Base-by-base conservation (phyloP, 1,140 invertebrate genomes). In the Drosophila auraria region DNA sequence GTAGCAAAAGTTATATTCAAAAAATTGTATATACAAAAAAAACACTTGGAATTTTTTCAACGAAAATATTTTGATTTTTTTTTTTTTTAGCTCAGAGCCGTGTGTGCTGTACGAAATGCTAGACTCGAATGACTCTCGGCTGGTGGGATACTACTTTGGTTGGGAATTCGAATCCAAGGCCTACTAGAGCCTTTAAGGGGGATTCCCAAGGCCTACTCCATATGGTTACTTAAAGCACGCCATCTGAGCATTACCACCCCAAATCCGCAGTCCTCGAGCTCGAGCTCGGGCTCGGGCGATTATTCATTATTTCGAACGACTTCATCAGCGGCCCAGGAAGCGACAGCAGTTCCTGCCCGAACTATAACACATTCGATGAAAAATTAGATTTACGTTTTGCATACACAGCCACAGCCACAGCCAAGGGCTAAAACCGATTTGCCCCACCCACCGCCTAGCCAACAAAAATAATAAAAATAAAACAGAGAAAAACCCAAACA, bases 331-430 rank as follows among this genome's bases (percentile, higher is more conserved):
- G 36, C 40, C 25, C 45, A 15, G 27, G 33, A 57, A 54, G 47
- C 20, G 50, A 17, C 14, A 53, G 38, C 47, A 78, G 25, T 64
- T 66, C 62, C 47, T 62, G 45, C 66, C 62, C 45, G 50, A 56
- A 64, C 59, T 71, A 65, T 70, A 78, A 74, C 81, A 87, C 57
- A 84, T 89, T 87, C 86, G 83, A 87, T 87, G 81, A 87, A 87
- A 87, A 80, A 87, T 89, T 87, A 81, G 79, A 89, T 82, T 74
- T 86, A 61, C 62, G 83, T 83, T 87, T 87, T 87, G 84, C 83
- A 87, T 87, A 87, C 63, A 68, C 56, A 20, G 20, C 20, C 20
- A 20, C 20, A 20, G 20, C 20, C 20, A 30, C 27, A 30, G 6
- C 27, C 45, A 27, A 59, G 40, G 36, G 49, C 68, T 44, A 59